Evolutionary conservation across 2,888 invertebrate genomes (phyloP).

Genomic region (Ormyrus thymus): DNA sequence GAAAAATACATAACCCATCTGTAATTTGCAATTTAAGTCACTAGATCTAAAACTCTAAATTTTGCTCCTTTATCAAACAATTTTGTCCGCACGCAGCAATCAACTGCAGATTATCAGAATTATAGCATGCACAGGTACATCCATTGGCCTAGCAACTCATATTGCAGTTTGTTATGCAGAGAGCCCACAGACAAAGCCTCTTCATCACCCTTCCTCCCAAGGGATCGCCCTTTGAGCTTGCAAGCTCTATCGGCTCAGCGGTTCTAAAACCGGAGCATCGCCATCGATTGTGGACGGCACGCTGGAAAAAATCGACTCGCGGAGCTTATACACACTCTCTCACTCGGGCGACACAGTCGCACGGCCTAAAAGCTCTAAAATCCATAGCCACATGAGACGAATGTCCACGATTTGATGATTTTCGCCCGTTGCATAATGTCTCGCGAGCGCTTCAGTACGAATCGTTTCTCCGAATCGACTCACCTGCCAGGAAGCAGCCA

Average conservation of each 20-base stretch:
- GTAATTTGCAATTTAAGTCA: too few relatives aligned
- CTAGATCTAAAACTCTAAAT: too few relatives aligned
- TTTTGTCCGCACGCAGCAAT: neutral
- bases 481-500: conserved; percentile 42
- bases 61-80: too few relatives aligned
- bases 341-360: neutral
- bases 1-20: too few relatives aligned
- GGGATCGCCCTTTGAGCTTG: too few relatives aligned
- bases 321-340: neutral
- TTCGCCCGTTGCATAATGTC: too few relatives aligned
- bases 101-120: neutral
- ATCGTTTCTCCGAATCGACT: neutral
- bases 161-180: conserved; percentile 11
- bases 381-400: neutral
- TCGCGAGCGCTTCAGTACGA: too few relatives aligned
- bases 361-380: conserved; percentile 19
- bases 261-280: too few relatives aligned
- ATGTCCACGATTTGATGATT: too few relatives aligned
- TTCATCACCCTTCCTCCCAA: neutral
- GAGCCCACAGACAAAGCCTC: neutral
- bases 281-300: too few relatives aligned
- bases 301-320: conserved; percentile 8
- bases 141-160: conserved; percentile 14
- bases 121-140: neutral
- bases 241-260: too few relatives aligned